Base-by-base conservation (phyloP, 2,888 invertebrate genomes). In the Andrena bucephala region DNA sequence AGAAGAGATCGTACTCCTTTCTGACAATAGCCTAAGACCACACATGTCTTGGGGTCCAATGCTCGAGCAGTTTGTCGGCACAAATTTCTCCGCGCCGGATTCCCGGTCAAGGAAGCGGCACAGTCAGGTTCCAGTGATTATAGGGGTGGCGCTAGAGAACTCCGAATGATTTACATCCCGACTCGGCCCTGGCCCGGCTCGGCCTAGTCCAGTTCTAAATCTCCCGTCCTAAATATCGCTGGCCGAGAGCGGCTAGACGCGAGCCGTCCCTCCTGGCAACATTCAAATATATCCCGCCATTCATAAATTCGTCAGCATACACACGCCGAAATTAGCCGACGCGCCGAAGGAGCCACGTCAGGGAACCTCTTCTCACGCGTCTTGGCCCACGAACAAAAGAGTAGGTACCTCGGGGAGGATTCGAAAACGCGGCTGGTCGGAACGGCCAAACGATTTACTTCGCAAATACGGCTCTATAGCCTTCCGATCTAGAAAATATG, bases 301-400 rank as follows among this genome's bases (percentile, higher is more conserved):
- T 93, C 94, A 93, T 94, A 94, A 94, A 94, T 94, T 93, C 93
- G 92, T 93, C 93, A 92, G 90, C 79, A 89, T 86, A 90, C 77
- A 68, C 83, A 70, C 86, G 85, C 90, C 88, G 89, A 92, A 93
- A 91, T 92, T 92, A 89, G 89, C 77, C 24, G 85, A 68, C 85
- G 79, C 52, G 71, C 63, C 81, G 57, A 66, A 24, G 59, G 29
- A 71, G 33, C 66, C 66, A 57, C 74, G 78, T 70, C 63, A 50
- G 54, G 42, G 54, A 24, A 57, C 68, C 62, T 60, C 75, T 81
- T 84, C 84, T 84, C 89, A 82, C 83, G 88, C 73, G 68, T 75
- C 36, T 24, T 48, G 27, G 7, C 7, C 36, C 66, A 10, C 13
- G 52, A 59, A 71, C 60, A 62, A 80, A 80, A 80, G 60, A 33